phyloP scores from a whole-genome alignment of 2,113 vertebrate genomes.

The Albula glossodonta region DNA sequence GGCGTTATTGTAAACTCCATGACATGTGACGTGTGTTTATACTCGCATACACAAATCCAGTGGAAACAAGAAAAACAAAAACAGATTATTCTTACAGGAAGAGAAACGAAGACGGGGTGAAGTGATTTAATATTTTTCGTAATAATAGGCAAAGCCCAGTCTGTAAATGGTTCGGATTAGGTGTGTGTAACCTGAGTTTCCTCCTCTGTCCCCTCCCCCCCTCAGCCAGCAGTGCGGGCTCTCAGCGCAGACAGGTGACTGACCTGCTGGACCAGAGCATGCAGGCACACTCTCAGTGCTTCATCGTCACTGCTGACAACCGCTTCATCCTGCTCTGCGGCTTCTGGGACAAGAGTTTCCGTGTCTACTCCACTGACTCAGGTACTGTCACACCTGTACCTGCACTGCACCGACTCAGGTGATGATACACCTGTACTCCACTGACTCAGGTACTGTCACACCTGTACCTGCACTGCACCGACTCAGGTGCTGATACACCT shows the following conservation, averaged over 20 bases:
- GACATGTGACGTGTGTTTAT: conserved; percentile 4
- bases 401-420: conserved; percentile 95
- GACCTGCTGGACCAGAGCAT: conserved; percentile 98
- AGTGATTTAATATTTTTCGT: too few species aligned
- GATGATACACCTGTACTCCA: conserved; percentile 82
- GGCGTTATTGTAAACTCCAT: not conserved
- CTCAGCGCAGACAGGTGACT: conserved; percentile 90
- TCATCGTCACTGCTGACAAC: conserved; percentile 92
- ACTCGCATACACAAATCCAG: too few species aligned
- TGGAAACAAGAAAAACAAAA: not conserved
- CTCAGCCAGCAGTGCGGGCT: conserved; percentile 82
- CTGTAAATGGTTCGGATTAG: too few species aligned
- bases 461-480: conserved; percentile 83
- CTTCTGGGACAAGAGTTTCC: conserved; percentile 99
- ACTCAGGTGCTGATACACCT: conserved; percentile 80
- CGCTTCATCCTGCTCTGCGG: conserved; percentile 93
- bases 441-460: conserved; percentile 83
- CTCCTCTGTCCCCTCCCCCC: not conserved
- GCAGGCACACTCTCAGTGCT: conserved; percentile 92
- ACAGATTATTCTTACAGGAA: not conserved
- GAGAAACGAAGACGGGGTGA: not conserved
- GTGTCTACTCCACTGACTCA: conserved; percentile 93
- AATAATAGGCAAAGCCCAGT: too few species aligned
- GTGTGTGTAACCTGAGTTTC: not conserved
- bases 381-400: conserved; percentile 65